A percentile compares a stretch with the other conserved stretches of the same genome.
These are phyloP conservation scores for Scartelaos histophorus DNA, from an alignment of 2,113 vertebrate species.

Conservation along the genomic window DNA sequence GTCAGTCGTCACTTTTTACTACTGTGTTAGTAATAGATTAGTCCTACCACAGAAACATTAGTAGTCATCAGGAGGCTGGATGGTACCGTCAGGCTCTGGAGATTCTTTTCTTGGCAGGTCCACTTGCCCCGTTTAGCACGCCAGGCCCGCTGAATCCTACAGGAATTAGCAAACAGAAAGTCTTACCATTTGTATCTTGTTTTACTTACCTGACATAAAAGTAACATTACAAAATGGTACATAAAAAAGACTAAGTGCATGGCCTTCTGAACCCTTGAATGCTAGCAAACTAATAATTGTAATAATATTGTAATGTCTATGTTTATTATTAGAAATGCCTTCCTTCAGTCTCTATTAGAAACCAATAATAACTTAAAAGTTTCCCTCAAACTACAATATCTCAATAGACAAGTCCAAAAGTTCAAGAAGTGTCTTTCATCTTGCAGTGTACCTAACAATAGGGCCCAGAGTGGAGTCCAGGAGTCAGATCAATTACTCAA, in stretches of 20 bases:
- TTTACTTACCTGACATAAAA: background rate
- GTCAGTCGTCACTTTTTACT: background rate
- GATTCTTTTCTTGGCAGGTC: constrained; percentile 33
- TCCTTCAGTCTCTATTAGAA: background rate
- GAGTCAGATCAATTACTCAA: constrained; percentile 65
- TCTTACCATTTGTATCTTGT: background rate
- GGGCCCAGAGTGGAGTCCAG: constrained; percentile 47
- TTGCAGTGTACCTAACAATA: constrained; percentile 24
- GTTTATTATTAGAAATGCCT: background rate
- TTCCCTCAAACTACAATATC: background rate
- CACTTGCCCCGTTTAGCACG: constrained; percentile 53
- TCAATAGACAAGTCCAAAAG: background rate
- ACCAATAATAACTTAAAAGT: background rate
- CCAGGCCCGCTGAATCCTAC: constrained; percentile 75
- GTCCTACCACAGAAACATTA: constrained; percentile 60
- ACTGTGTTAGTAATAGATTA: background rate
- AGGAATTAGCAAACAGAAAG: constrained; percentile 6
- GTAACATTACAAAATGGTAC: background rate
- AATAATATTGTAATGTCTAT: too few relatives aligned
- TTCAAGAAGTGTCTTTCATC: constrained; percentile 30
- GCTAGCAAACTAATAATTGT: too few relatives aligned
- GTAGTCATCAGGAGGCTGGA: constrained; percentile 40
- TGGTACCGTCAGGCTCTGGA: constrained; percentile 19
- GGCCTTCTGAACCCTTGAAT: background rate
- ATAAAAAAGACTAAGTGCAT: background rate